Percentiles rank a stretch among this genome's conserved stretches.
Evolutionary conservation across 2,797 vertebrate species (phyloP).

Genomic region (Aselliscus stoliczkanus): DNA sequence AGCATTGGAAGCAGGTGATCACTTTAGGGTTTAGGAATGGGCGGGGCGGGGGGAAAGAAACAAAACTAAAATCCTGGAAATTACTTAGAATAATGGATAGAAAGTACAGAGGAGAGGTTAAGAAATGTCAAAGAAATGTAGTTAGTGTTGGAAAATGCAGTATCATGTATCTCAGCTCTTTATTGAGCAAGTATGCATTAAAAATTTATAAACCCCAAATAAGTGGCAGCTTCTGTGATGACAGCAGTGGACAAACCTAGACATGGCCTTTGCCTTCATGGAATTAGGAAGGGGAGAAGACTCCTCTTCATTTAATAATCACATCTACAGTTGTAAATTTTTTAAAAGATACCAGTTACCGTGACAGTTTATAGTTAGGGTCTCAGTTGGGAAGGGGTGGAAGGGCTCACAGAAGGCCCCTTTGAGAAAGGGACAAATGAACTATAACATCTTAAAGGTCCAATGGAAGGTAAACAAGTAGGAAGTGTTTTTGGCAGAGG

Average conservation of each 20-base stretch:
- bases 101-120: background rate
- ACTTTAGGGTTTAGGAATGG: background rate
- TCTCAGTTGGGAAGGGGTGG: background rate
- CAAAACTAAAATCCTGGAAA: background rate
- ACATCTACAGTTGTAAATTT: background rate
- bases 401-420: background rate
- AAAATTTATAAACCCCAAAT: background rate
- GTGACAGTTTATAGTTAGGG: background rate
- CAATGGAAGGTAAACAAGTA: background rate
- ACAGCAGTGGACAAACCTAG: background rate
- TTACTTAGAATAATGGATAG: background rate
- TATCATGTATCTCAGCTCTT: background rate
- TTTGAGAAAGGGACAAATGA: background rate
- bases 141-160: background rate
- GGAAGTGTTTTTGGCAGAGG: background rate
- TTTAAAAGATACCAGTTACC: background rate
- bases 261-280: background rate
- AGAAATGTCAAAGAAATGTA: background rate
- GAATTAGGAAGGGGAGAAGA: background rate
- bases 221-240: background rate
- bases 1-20: background rate
- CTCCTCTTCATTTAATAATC: background rate
- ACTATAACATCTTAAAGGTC: background rate
- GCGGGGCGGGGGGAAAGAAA: background rate
- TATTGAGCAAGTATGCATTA: background rate